These are phyloP conservation scores for Oreotrochilus melanogaster DNA, from an alignment of 2,113 vertebrate species.

Conservation along the genomic window DNA sequence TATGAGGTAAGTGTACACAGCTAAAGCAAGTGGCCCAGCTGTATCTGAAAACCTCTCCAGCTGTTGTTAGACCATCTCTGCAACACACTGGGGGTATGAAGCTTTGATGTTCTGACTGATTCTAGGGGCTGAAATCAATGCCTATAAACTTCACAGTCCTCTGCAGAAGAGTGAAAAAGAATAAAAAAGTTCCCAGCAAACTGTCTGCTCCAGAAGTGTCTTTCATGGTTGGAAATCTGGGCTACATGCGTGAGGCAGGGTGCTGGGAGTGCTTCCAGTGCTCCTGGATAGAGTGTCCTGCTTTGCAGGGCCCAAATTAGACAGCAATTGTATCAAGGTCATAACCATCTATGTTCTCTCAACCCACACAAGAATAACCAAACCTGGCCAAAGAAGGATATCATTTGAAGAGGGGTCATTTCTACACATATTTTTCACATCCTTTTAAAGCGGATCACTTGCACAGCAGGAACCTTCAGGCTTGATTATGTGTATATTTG, in stretches of 20 bases:
- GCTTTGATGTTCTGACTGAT: neutral
- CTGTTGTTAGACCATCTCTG: neutral
- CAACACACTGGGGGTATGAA: neutral
- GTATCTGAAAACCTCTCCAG: neutral
- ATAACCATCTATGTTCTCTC: neutral
- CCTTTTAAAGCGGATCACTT: neutral
- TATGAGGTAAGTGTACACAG: neutral
- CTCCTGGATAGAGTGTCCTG: neutral
- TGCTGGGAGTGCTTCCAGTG: too few relatives aligned
- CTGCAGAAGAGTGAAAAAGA: neutral
- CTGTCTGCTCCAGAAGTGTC: neutral
- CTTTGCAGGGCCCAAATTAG: neutral
- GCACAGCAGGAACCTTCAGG: neutral
- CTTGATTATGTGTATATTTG: neutral
- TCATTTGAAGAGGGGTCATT: neutral
- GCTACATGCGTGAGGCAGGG: neutral
- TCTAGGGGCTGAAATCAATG: neutral
- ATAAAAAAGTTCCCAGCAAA: neutral
- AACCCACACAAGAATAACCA: neutral
- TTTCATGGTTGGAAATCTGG: neutral
- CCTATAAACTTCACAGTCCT: neutral
- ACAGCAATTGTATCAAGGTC: neutral
- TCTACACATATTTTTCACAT: neutral
- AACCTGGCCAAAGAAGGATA: neutral
- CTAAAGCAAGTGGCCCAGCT: neutral